Conservation (phyloP, 2,888 invertebrate species). For the Chrysolina americana region DNA sequence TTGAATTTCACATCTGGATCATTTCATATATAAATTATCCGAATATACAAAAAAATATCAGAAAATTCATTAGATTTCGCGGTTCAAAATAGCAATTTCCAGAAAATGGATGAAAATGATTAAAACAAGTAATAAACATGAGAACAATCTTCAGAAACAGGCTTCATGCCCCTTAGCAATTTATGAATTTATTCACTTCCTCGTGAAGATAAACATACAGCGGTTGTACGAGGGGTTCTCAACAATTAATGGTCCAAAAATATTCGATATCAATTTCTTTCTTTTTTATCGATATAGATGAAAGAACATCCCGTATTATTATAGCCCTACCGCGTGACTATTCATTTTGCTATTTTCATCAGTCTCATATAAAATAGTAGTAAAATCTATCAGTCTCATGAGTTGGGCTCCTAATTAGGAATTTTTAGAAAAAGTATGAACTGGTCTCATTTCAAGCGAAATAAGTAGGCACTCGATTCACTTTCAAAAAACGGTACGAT, state of each 20-base stretch:
- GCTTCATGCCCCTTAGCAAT: slow-evolving; percentile 66
- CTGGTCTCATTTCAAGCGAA: slow-evolving; percentile 58
- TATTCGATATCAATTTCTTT: background rate
- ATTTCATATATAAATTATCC: too few relatives aligned
- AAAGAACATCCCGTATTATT: slow-evolving; percentile 27
- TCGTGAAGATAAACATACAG: slow-evolving; percentile 63
- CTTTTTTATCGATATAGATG: slow-evolving; percentile 35
- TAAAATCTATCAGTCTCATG: slow-evolving; percentile 69
- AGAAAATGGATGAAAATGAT: background rate
- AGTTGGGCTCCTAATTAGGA: slow-evolving; percentile 65
- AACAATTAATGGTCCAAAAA: background rate
- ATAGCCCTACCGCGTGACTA: slow-evolving; percentile 38
- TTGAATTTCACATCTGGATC: too few relatives aligned
- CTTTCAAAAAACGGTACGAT: slow-evolving; percentile 30
- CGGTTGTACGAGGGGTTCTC: slow-evolving; percentile 45
- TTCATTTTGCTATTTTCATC: slow-evolving; percentile 55
- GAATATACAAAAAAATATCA: background rate
- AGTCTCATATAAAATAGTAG: slow-evolving; percentile 62
- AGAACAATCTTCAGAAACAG: slow-evolving; percentile 61
- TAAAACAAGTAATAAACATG: background rate
- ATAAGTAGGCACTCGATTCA: slow-evolving; percentile 65
- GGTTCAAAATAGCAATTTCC: background rate
- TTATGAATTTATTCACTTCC: slow-evolving; percentile 65
- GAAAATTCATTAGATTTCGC: background rate
- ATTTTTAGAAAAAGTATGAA: slow-evolving; percentile 66